A percentile compares a stretch with the other conserved stretches of the same genome.
phyloP scores from a whole-genome alignment of 2,888 invertebrate species.

The Parapristionchus giblindavisi region DNA sequence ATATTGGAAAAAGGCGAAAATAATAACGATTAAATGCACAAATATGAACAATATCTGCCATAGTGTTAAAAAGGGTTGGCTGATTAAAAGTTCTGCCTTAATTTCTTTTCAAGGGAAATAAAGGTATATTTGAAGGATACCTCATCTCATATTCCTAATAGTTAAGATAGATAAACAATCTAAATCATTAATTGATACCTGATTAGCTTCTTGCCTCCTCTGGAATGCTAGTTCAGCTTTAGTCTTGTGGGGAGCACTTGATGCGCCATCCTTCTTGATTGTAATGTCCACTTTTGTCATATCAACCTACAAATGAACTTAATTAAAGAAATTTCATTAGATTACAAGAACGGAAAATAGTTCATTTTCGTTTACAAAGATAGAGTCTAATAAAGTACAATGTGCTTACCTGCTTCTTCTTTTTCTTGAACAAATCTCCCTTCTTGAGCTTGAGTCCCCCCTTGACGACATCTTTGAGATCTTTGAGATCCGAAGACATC shows the following conservation, averaged over 20 bases:
- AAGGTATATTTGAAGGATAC: no score
- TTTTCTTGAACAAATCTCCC: slow-evolving; percentile 52
- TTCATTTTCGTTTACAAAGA: background rate
- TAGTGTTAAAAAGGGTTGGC: no score
- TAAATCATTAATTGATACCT: slow-evolving; percentile 46
- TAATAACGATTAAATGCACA: no score
- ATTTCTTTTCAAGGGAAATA: no score
- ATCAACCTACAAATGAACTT: slow-evolving; percentile 41
- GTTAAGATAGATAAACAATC: no score
- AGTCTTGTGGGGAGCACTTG: slow-evolving; percentile 52
- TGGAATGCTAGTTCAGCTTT: slow-evolving; percentile 67
- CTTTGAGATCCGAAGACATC: slow-evolving; percentile 40
- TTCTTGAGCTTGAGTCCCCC: slow-evolving; percentile 61
- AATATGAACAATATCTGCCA: no score
- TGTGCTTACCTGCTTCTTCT: slow-evolving; percentile 43
- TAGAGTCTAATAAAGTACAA: background rate
- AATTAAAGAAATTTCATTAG: background rate
- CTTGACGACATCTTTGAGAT: slow-evolving; percentile 51
- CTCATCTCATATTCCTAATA: no score
- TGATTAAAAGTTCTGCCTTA: no score
- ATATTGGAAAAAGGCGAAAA: no score
- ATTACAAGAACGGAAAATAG: background rate
- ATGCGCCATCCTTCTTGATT: slow-evolving; percentile 53
- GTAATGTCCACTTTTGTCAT: slow-evolving; percentile 52
- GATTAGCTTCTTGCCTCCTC: slow-evolving; percentile 60